Evolutionary conservation across 2,888 invertebrate species (phyloP).

Genomic region (Coronaproctus castanopsis): DNA sequence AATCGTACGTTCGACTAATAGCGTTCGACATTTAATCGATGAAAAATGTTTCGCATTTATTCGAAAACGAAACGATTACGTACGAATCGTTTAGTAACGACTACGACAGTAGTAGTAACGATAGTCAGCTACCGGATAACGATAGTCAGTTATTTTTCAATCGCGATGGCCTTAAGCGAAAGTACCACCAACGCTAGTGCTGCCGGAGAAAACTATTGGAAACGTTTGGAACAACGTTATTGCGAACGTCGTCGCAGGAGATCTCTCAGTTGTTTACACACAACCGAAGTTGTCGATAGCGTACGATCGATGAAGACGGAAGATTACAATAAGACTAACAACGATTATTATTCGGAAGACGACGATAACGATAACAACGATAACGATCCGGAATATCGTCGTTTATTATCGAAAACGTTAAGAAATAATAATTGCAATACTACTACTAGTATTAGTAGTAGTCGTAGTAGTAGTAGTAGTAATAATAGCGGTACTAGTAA

Average conservation of each 20-base stretch:
- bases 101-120: too few relatives aligned
- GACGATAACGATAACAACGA: not conserved
- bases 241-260: not conserved
- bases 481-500: not conserved
- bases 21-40: too few relatives aligned
- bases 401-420: not conserved
- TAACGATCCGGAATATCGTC: not conserved
- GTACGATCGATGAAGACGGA: not conserved
- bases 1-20: too few relatives aligned
- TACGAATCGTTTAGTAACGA: too few relatives aligned
- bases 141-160: not conserved
- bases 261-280: not conserved
- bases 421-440: not conserved
- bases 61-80: too few relatives aligned
- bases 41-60: too few relatives aligned
- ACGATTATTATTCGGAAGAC: not conserved
- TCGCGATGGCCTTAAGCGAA: not conserved
- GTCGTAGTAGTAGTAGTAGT: not conserved
- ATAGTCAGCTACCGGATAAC: too few relatives aligned
- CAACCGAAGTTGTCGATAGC: not conserved
- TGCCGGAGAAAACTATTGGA: not conserved
- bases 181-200: too few relatives aligned
- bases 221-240: not conserved
- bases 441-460: not conserved
- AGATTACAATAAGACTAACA: not conserved